Conservation (phyloP, 2,797 vertebrate species). For the Otus scops region DNA sequence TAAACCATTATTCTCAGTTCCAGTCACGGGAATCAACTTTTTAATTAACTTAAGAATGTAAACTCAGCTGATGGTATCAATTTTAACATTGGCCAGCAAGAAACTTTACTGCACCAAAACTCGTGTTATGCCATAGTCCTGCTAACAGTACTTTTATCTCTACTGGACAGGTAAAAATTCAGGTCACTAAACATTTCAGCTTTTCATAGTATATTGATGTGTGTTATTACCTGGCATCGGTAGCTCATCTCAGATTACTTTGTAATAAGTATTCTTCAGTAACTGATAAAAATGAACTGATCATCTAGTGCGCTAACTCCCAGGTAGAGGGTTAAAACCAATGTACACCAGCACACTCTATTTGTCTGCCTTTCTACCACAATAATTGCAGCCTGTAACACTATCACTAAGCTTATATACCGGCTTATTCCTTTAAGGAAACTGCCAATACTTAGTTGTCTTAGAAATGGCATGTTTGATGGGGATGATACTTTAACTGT, state of each 20-base stretch:
- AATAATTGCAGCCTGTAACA: neutral
- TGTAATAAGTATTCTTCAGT: neutral
- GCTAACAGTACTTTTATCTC: neutral
- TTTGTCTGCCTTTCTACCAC: neutral
- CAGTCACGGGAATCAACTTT: neutral
- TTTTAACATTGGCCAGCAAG: neutral
- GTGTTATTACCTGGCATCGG: neutral
- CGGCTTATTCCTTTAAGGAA: neutral
- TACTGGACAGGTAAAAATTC: neutral
- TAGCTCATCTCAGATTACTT: neutral
- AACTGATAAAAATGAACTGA: neutral
- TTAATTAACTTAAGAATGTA: neutral
- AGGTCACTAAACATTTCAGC: neutral
- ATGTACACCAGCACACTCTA: neutral
- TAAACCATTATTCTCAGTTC: neutral
- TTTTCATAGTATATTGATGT: neutral
- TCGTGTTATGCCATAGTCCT: neutral
- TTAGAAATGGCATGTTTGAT: neutral
- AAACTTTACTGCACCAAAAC: neutral
- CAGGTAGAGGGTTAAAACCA: neutral
- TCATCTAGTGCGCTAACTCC: neutral
- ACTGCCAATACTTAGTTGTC: neutral
- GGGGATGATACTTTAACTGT: neutral
- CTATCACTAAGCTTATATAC: neutral
- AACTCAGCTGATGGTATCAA: neutral